Evolutionary conservation across 2,888 invertebrate species (phyloP).

Genomic region (Buathra laborator): DNA sequence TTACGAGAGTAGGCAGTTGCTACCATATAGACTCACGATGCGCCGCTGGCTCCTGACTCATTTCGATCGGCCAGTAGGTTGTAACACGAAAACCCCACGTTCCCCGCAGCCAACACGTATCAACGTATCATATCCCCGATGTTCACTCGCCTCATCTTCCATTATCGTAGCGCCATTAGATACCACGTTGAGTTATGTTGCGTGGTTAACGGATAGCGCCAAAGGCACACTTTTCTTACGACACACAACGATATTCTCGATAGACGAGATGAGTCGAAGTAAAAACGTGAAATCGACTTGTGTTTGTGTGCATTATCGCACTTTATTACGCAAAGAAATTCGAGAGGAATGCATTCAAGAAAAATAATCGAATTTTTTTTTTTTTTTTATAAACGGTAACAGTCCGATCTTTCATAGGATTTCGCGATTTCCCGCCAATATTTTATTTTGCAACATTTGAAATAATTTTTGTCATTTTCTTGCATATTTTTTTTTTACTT

Average conservation of each 20-base stretch:
- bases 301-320: background rate
- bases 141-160: slow-evolving; percentile 47
- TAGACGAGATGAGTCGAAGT: background rate
- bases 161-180: slow-evolving; percentile 24
- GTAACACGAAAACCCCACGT: slow-evolving; percentile 57
- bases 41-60: slow-evolving; percentile 52
- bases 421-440: background rate
- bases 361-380: no score
- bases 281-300: background rate
- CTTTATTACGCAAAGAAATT: background rate
- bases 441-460: background rate
- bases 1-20: slow-evolving; percentile 49
- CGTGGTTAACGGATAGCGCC: slow-evolving; percentile 70
- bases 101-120: slow-evolving; percentile 50
- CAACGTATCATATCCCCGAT: slow-evolving; percentile 58
- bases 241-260: background rate
- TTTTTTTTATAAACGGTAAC: no score
- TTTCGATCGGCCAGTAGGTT: slow-evolving; percentile 54
- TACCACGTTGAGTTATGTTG: slow-evolving; percentile 37
- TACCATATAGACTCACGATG: slow-evolving; percentile 32
- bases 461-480: background rate
- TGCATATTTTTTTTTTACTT: background rate
- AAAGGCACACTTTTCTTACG: slow-evolving; percentile 66
- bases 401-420: no score
- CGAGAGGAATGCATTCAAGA: background rate